Evolutionary conservation across 1,140 invertebrate species (phyloP).

Genomic region (Dendrolimus kikuchii): DNA sequence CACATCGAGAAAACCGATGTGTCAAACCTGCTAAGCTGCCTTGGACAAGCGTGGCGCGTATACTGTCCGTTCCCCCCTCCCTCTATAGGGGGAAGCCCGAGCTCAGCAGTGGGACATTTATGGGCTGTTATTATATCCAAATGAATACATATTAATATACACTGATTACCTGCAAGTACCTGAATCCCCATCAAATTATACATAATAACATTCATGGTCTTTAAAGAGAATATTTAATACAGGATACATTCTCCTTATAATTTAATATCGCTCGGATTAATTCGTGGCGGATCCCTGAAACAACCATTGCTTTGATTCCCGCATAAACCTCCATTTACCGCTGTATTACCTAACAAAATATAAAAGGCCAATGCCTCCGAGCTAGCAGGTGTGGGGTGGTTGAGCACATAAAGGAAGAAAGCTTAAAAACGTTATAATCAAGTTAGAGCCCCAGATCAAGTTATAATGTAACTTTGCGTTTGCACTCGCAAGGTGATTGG

Average conservation of each 20-base stretch:
- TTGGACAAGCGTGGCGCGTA: too few relatives aligned
- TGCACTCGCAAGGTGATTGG: constrained; percentile 27
- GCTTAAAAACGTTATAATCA: constrained; percentile 63
- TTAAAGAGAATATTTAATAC: not conserved
- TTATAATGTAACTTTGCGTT: constrained; percentile 53
- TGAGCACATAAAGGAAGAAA: constrained; percentile 63
- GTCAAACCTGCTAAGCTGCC: too few relatives aligned
- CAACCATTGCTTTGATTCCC: constrained; percentile 24
- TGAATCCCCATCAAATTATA: too few relatives aligned
- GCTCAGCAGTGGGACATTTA: too few relatives aligned
- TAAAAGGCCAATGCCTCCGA: constrained; percentile 51
- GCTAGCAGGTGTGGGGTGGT: constrained; percentile 62
- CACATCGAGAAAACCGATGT: too few relatives aligned
- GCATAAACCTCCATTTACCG: constrained; percentile 39
- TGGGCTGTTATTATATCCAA: too few relatives aligned
- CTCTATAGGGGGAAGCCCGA: too few relatives aligned
- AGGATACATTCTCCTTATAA: too few relatives aligned
- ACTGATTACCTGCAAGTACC: too few relatives aligned
- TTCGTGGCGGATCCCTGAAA: constrained; percentile 18
- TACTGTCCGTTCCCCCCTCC: too few relatives aligned
- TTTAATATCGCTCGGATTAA: not conserved
- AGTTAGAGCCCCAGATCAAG: constrained; percentile 49
- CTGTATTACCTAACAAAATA: constrained; percentile 46
- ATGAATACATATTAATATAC: too few relatives aligned
- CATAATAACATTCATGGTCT: too few relatives aligned